Evolutionary conservation across 2,888 invertebrate species (phyloP).

Genomic region (Gymnocheta viridis): DNA sequence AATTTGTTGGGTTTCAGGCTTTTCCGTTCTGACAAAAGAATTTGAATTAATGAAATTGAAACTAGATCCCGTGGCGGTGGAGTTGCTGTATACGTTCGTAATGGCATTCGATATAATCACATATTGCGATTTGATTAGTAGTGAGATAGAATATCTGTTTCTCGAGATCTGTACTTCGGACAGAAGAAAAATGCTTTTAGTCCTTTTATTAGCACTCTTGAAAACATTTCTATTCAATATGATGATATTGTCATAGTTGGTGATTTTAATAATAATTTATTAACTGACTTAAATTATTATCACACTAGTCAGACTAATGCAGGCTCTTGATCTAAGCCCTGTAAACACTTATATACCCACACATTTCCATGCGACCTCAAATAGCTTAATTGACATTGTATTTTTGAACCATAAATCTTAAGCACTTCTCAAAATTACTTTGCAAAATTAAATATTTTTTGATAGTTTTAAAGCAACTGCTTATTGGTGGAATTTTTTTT

Average conservation of each 20-base stretch:
- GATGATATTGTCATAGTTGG: not conserved
- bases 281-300: not conserved
- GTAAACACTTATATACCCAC: not conserved
- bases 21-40: not conserved
- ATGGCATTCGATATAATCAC: not conserved
- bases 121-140: not conserved
- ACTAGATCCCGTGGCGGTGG: not conserved
- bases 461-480: no score
- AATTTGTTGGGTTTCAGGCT: not conserved
- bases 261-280: constrained; percentile 15
- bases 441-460: no score
- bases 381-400: no score
- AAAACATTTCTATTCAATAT: no score
- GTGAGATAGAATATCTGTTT: not conserved
- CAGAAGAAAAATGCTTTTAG: no score
- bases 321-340: not conserved
- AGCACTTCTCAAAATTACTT: no score
- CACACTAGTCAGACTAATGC: not conserved
- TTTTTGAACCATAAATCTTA: no score
- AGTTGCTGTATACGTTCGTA: not conserved
- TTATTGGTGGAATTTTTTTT: no score
- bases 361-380: no score
- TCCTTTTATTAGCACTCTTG: not conserved
- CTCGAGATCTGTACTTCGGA: no score
- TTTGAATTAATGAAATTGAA: not conserved